A percentile compares a stretch with the other conserved stretches of the same genome.
Evolutionary conservation across 92 coral and sea anemone species (phyloP).

Genomic region (Porites lobata): DNA sequence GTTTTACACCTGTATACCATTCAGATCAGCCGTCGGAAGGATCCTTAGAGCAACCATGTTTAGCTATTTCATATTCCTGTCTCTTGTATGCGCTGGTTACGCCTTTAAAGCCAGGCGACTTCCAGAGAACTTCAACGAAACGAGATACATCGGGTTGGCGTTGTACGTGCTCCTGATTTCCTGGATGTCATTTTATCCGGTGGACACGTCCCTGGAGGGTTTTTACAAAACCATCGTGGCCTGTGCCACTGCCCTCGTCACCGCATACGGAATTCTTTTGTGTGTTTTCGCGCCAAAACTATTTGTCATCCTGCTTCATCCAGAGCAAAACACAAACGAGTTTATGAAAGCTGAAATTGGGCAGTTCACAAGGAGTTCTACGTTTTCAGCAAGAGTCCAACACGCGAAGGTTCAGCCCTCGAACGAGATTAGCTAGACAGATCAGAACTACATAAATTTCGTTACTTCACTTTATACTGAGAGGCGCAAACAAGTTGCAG

Average conservation of each 20-base stretch:
- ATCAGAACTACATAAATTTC: too few relatives aligned
- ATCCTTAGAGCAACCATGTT: conserved; percentile 41
- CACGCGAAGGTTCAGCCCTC: conserved; percentile 7
- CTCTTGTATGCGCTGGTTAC: conserved; percentile 49
- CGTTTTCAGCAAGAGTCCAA: neutral
- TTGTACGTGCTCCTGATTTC: conserved; percentile 63
- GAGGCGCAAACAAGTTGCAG: too few relatives aligned
- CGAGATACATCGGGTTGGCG: conserved; percentile 60
- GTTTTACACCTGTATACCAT: conserved; percentile 57
- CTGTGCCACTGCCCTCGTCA: conserved; percentile 62
- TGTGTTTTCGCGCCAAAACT: conserved; percentile 64
- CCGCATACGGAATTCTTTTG: conserved; percentile 62
- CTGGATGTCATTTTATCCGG: conserved; percentile 66
- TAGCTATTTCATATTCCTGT: conserved; percentile 49
- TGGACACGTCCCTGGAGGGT: conserved; percentile 67
- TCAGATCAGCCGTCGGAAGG: conserved; percentile 27
- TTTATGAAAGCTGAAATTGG: conserved; percentile 31
- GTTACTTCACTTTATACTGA: too few relatives aligned
- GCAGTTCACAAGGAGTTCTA: neutral
- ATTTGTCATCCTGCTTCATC: conserved; percentile 47
- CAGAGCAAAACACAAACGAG: conserved; percentile 56
- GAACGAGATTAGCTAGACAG: neutral
- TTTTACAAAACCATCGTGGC: conserved; percentile 60
- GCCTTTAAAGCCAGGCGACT: conserved; percentile 68
- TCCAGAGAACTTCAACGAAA: conserved; percentile 67